Evolutionary conservation across 1,140 invertebrate species (phyloP).

Genomic region (Acromyrmex echinatior): DNA sequence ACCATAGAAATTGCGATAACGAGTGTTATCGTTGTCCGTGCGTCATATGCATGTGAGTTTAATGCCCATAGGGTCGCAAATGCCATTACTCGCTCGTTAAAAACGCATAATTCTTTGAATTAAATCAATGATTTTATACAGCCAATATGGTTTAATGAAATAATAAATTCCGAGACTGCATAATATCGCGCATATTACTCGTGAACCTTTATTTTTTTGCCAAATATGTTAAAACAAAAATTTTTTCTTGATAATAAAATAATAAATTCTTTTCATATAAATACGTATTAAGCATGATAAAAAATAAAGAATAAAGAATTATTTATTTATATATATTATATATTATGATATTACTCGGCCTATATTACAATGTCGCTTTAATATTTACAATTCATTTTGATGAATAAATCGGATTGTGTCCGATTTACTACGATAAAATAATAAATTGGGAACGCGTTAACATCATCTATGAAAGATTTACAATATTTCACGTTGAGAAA

Average conservation of each 20-base stretch:
- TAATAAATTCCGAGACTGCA: constrained; percentile 6
- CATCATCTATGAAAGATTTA: constrained; percentile 10
- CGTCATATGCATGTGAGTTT: not conserved
- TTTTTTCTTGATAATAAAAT: constrained; percentile 24
- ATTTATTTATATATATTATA: constrained; percentile 24
- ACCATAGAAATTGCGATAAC: constrained; percentile 64
- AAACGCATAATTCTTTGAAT: constrained; percentile 30
- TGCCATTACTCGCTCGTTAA: constrained; percentile 27
- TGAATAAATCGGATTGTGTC: constrained; percentile 16
- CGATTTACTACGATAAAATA: constrained; percentile 3
- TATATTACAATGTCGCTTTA: not conserved
- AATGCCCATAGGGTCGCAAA: constrained; percentile 1
- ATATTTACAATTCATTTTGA: constrained; percentile 40
- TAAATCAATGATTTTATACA: constrained; percentile 17
- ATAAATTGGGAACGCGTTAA: constrained; percentile 13
- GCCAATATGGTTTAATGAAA: constrained; percentile 5
- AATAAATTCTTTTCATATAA: constrained; percentile 11
- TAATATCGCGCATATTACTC: not conserved
- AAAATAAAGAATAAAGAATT: not conserved
- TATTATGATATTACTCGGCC: not conserved
- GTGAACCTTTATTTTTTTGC: not conserved
- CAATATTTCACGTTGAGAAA: constrained; percentile 13
- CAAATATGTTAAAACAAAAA: not conserved
- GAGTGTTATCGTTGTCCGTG: constrained; percentile 52
- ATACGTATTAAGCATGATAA: not conserved